phyloP scores from a whole-genome alignment of 2,113 vertebrate genomes.

The Coptodon rendalli region DNA sequence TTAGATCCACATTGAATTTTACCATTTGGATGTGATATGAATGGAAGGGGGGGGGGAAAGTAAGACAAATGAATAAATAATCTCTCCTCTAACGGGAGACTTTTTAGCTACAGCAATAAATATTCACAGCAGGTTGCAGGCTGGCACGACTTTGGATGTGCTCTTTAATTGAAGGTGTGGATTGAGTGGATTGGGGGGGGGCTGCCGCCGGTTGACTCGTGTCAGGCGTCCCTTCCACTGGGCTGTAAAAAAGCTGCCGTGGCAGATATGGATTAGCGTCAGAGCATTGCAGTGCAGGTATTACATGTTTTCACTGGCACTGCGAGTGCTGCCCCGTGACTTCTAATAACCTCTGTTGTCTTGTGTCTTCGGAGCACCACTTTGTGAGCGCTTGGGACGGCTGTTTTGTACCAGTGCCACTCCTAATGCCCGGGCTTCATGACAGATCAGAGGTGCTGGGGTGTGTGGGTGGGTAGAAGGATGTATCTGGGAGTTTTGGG shows the following conservation, averaged over 20 bases:
- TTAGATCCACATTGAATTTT: neutral
- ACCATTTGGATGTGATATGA: neutral
- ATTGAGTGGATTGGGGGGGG: slow-evolving; percentile 4
- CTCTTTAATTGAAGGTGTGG: slow-evolving; percentile 36
- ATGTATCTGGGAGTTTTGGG: neutral
- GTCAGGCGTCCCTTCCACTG: slow-evolving; percentile 36
- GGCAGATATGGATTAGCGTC: slow-evolving; percentile 50
- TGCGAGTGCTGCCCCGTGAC: slow-evolving; percentile 8
- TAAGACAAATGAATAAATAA: slow-evolving; percentile 12
- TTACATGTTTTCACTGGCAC: slow-evolving; percentile 29
- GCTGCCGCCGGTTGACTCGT: slow-evolving; percentile 26
- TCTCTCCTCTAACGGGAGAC: neutral
- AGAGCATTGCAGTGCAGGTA: slow-evolving; percentile 15
- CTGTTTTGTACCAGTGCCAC: slow-evolving; percentile 43
- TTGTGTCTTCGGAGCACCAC: neutral
- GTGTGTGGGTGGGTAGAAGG: neutral
- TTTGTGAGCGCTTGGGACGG: neutral
- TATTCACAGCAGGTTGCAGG: slow-evolving; percentile 16
- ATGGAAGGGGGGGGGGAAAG: neutral
- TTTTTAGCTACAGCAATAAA: slow-evolving; percentile 8
- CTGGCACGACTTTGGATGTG: neutral
- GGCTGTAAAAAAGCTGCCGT: slow-evolving; percentile 25
- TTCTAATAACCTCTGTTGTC: slow-evolving; percentile 41
- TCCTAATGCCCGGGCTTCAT: neutral
- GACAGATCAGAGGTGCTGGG: slow-evolving; percentile 39